Conservation (phyloP, 1,140 invertebrate genomes). For the Linepithema humile region DNA sequence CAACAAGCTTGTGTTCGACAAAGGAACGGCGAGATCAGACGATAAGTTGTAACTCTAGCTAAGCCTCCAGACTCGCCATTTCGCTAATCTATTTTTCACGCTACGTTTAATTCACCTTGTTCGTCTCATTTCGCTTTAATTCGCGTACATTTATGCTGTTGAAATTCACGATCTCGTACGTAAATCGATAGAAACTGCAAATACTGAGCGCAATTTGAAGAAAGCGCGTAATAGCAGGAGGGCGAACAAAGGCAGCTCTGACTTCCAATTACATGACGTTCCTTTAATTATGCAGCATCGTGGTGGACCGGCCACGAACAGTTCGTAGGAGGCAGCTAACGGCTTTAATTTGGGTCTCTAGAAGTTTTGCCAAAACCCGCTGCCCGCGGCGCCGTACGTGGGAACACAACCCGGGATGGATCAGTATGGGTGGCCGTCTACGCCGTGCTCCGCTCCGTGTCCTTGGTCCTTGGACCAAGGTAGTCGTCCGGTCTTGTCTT, state of each 20-base stretch:
- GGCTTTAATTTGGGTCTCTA: conserved; percentile 79
- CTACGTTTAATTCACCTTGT: neutral
- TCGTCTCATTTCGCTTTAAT: neutral
- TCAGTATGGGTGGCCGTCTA: conserved; percentile 77
- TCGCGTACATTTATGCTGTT: neutral
- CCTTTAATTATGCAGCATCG: conserved; percentile 81
- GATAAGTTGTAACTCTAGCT: neutral
- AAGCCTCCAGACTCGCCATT: neutral
- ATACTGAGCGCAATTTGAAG: conserved; percentile 10
- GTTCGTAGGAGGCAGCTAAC: conserved; percentile 76
- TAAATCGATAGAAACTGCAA: neutral
- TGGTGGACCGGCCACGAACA: conserved; percentile 68
- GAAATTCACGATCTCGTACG: neutral
- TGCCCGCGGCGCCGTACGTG: conserved; percentile 79
- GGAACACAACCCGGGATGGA: conserved; percentile 74
- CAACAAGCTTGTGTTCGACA: conserved; percentile 13
- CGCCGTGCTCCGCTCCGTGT: conserved; percentile 67
- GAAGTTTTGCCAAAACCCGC: conserved; percentile 75
- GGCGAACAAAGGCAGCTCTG: conserved; percentile 64
- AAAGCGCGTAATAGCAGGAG: conserved; percentile 1
- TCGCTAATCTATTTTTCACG: neutral
- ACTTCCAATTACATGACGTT: conserved; percentile 80
- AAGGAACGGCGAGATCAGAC: conserved; percentile 44
- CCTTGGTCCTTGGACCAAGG: conserved; percentile 71
- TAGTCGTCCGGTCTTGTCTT: conserved; percentile 67